These are phyloP conservation scores for Calameuta pallipes DNA, from an alignment of 2,888 invertebrate genomes.

Conservation along the genomic window DNA sequence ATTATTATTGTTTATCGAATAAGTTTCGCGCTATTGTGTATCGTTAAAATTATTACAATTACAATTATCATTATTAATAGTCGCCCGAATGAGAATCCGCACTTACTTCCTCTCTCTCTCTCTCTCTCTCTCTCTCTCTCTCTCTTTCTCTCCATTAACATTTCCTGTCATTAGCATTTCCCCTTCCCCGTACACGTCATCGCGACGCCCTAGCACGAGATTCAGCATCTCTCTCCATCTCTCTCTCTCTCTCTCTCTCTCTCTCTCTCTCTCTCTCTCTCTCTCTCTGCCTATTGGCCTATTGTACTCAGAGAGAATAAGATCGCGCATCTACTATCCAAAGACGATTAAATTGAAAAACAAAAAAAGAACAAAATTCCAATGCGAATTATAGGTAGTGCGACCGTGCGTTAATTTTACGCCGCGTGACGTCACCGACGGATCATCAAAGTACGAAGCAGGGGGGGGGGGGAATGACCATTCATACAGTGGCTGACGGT, in stretches of 20 bases:
- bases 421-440: neutral
- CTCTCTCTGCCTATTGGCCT: neutral
- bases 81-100: neutral
- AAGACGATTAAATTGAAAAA: neutral
- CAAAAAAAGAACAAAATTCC: neutral
- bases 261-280: neutral
- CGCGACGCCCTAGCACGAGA: neutral
- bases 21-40: neutral
- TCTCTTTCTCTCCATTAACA: neutral
- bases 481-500: slow-evolving; percentile 24
- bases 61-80: neutral
- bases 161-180: neutral
- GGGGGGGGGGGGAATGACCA: slow-evolving; percentile 20
- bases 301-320: neutral
- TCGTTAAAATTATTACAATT: neutral
- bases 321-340: neutral
- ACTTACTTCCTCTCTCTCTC: neutral
- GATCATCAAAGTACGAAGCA: neutral
- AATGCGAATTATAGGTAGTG: neutral
- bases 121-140: neutral
- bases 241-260: neutral
- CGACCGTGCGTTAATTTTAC: neutral
- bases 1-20: neutral
- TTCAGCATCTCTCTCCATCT: neutral
- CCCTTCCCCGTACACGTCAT: neutral